Conservation (phyloP, 2,113 vertebrate genomes). For the Syngnathus typhle region DNA sequence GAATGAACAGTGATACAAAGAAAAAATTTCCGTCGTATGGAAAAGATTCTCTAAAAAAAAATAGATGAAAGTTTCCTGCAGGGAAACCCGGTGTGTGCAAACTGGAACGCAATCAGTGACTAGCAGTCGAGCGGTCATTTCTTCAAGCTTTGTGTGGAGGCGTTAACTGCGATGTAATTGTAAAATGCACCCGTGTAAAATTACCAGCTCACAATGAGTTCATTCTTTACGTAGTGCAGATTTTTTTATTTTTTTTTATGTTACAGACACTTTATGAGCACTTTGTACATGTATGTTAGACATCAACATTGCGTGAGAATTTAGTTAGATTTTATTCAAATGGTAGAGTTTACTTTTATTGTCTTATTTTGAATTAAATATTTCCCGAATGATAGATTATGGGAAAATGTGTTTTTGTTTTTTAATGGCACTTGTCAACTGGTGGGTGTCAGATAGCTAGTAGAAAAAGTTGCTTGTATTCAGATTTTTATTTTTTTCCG, state of each 20-base stretch:
- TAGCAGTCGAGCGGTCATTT: slow-evolving; percentile 9
- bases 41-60: not conserved
- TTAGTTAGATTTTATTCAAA: not conserved
- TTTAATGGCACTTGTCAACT: not conserved
- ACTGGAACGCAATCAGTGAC: slow-evolving; percentile 44
- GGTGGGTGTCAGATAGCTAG: not conserved
- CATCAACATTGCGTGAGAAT: not conserved
- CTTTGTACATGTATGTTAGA: slow-evolving; percentile 43
- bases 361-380: not conserved
- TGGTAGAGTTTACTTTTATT: not conserved
- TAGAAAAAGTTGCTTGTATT: no score
- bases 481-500: no score
- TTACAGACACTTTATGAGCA: slow-evolving; percentile 60
- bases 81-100: slow-evolving; percentile 33
- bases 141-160: slow-evolving; percentile 47
- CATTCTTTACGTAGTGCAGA: slow-evolving; percentile 30
- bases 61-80: slow-evolving; percentile 28
- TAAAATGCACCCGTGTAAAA: not conserved
- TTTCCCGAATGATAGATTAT: not conserved
- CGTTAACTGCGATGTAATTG: slow-evolving; percentile 13
- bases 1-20: slow-evolving; percentile 5
- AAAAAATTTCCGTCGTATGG: slow-evolving; percentile 4
- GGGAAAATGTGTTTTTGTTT: not conserved
- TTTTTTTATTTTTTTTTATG: slow-evolving; percentile 39
- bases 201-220: slow-evolving; percentile 12